phyloP scores from a whole-genome alignment of 2,797 vertebrate genomes.

The Chelon auratus region DNA sequence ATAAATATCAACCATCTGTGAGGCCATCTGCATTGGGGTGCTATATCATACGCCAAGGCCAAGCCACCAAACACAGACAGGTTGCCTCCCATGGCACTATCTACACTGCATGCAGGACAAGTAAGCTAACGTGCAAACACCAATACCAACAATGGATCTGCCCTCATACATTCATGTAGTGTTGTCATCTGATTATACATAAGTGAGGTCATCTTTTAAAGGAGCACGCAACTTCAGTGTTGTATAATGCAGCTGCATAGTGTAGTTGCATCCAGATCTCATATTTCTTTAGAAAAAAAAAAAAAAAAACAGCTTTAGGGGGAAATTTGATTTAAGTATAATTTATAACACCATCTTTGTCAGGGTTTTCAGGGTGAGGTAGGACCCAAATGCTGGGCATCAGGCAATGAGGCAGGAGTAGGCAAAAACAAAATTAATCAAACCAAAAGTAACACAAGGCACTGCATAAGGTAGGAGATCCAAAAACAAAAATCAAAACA shows the following conservation, averaged over 20 bases:
- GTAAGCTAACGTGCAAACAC: slow-evolving; percentile 41
- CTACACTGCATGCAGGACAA: slow-evolving; percentile 47
- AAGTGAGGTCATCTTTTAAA: slow-evolving; percentile 55
- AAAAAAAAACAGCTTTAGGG: neutral
- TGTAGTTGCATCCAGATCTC: neutral
- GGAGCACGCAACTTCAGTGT: slow-evolving; percentile 15
- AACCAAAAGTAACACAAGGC: no score
- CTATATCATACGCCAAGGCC: slow-evolving; percentile 83
- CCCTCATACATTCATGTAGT: slow-evolving; percentile 26
- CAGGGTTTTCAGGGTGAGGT: no score
- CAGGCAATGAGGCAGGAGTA: no score
- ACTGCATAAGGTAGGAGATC: no score
- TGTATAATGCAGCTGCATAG: slow-evolving; percentile 9
- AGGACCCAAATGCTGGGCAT: no score
- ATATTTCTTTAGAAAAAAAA: slow-evolving; percentile 8
- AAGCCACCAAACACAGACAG: slow-evolving; percentile 79
- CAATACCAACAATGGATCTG: slow-evolving; percentile 38
- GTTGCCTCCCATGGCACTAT: slow-evolving; percentile 65
- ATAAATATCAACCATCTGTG: slow-evolving; percentile 88
- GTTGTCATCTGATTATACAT: slow-evolving; percentile 24
- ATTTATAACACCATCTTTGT: no score
- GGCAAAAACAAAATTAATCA: no score
- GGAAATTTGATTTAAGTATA: neutral
- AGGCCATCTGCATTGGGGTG: slow-evolving; percentile 86
- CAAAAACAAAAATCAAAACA: no score